Base-by-base conservation (phyloP, 2,888 invertebrate species). In the Athetis lepigone region DNA sequence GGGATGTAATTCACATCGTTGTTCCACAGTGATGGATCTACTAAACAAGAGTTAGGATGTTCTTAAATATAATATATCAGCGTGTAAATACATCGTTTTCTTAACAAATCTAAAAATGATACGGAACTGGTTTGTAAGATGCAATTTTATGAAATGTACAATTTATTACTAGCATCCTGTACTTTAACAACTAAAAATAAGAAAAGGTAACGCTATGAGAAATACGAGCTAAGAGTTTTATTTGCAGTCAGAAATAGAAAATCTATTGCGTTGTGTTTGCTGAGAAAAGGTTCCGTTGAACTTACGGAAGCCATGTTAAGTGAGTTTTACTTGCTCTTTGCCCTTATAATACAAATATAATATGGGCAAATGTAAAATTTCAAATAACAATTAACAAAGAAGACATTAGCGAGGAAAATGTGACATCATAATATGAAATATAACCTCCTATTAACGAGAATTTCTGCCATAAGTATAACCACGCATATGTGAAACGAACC, bases 201-300 rank as follows among this genome's bases (percentile, higher is more conserved):
- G 45, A 72, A 54, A 65, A 42, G 40, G 54, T 54, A 72, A 51
- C 49, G 40, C 39, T 43, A 54, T 37, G 37, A 72, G 58, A 57
- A 66, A 73, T 66, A 50, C 52, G 67, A 49, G 49, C 29, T 29
- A 45, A 50, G 43, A 62, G 52, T 63, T 75, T 70, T 75, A 70
- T 71, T 75, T 70, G 71, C 65, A 50, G 57, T 55, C 50, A 65
- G 76, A 75, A 75, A 71, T 70, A 57, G 76, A 70, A 54, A 71
- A 71, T 75, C 49, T 70, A 75, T 63, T 45, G 49, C 45, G 7
- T 63, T 42, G 19, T 37, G 39, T 51, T 56, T 59, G 40, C 29
- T 42, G 43, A 39, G 70, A 16, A 42, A 61, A 37, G 18, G 36
- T 43, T 49, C 39, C 27, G 39, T 33, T 45, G 16, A 45, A 37